Conservation (phyloP, 2,113 vertebrate genomes). For the Sphaerodactylus townsendi region DNA sequence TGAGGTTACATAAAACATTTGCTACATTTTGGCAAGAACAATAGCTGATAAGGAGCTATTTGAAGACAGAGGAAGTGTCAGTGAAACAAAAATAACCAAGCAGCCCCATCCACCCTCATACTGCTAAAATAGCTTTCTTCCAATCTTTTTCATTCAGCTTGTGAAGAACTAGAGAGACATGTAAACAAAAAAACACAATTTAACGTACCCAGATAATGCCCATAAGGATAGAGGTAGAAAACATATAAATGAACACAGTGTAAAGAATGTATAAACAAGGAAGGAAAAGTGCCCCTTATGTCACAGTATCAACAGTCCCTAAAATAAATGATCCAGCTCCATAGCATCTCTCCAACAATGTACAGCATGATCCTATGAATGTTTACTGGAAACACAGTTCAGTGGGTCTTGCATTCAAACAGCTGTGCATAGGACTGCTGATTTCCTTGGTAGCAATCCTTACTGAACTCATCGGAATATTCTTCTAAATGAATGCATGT, state of each 20-base stretch:
- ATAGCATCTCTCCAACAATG: not conserved
- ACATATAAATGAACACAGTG: not conserved
- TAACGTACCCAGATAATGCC: not conserved
- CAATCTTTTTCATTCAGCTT: not conserved
- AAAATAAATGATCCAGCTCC: not conserved
- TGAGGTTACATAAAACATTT: not conserved
- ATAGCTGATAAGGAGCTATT: slow-evolving; percentile 8
- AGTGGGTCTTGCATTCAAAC: not conserved
- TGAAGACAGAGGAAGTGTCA: not conserved
- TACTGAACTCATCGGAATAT: not conserved
- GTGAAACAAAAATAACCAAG: not conserved
- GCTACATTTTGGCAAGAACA: not conserved
- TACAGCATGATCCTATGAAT: not conserved
- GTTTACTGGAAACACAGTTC: not conserved
- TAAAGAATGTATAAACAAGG: not conserved
- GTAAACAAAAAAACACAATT: not conserved
- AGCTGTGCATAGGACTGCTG: not conserved
- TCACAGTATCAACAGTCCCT: not conserved
- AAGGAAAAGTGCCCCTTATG: not conserved
- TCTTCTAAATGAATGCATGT: not conserved
- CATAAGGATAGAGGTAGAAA: not conserved
- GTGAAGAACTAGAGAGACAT: not conserved
- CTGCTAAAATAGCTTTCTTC: not conserved
- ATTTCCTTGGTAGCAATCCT: not conserved
- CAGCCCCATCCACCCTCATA: not conserved